Percentiles rank a stretch among this genome's conserved stretches.
Conservation (phyloP, 1,140 invertebrate species). For the Geopemphigus sp. region DNA sequence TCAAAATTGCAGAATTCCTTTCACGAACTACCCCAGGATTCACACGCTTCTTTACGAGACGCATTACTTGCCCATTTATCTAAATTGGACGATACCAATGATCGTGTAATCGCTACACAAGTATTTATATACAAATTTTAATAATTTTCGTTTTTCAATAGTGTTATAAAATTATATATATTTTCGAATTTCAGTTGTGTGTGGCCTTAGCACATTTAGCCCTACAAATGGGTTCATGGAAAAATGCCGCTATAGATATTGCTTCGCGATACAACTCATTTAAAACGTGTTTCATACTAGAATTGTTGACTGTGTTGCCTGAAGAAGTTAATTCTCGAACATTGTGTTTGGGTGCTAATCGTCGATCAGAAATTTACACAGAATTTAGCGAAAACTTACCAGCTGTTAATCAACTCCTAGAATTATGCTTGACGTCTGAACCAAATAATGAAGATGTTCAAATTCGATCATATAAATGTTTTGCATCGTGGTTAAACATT, state of each 20-base stretch:
- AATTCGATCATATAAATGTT: slow-evolving; percentile 70
- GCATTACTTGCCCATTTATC: slow-evolving; percentile 88
- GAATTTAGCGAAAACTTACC: slow-evolving; percentile 60
- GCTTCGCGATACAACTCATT: slow-evolving; percentile 67
- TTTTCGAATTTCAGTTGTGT: slow-evolving; percentile 64
- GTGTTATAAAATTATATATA: too few species aligned
- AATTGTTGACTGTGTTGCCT: slow-evolving; percentile 90
- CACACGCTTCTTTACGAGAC: slow-evolving; percentile 81
- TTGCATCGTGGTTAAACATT: slow-evolving; percentile 76
- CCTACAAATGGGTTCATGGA: slow-evolving; percentile 92
- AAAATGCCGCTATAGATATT: slow-evolving; percentile 81
- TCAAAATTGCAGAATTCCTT: slow-evolving; percentile 92
- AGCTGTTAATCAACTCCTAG: slow-evolving; percentile 58
- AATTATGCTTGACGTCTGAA: slow-evolving; percentile 66
- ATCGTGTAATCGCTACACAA: slow-evolving; percentile 83
- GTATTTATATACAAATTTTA: slow-evolving; percentile 54
- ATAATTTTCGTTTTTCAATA: not conserved
- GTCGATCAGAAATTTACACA: slow-evolving; percentile 76
- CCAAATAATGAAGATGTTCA: slow-evolving; percentile 60
- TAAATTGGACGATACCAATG: slow-evolving; percentile 78
- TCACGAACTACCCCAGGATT: slow-evolving; percentile 83
- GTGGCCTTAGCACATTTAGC: slow-evolving; percentile 89
- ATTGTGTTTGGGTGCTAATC: slow-evolving; percentile 84
- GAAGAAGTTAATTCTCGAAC: slow-evolving; percentile 88
- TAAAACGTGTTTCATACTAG: slow-evolving; percentile 77